Percentiles rank a stretch among this genome's conserved stretches.
phyloP scores from a whole-genome alignment of 2,888 invertebrate genomes.

The Apamea crenata region DNA sequence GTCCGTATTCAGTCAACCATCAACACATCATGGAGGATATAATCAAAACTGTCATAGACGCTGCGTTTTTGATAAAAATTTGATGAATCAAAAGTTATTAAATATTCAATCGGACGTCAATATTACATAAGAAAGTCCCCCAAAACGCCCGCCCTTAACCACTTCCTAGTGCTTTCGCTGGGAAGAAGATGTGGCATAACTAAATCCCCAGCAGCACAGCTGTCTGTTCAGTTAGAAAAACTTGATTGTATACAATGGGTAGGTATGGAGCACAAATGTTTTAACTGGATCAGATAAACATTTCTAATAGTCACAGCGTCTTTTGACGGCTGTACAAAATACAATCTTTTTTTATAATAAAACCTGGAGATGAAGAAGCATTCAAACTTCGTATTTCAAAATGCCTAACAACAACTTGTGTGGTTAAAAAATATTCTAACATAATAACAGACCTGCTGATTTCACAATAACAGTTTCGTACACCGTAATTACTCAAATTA shows the following conservation, averaged over 20 bases:
- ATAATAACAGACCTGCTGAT: constrained; percentile 42
- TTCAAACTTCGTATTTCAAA: not conserved
- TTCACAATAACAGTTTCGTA: constrained; percentile 44
- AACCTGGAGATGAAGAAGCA: not conserved
- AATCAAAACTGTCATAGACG: not conserved
- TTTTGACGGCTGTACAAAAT: constrained; percentile 4
- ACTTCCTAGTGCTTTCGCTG: not conserved
- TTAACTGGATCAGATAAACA: not conserved
- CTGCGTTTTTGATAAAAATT: not conserved
- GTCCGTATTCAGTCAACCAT: not conserved
- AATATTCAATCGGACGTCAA: too few relatives aligned
- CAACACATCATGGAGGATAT: not conserved
- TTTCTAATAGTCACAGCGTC: not conserved
- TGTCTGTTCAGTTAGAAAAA: not conserved
- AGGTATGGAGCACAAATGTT: not conserved
- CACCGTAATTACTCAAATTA: constrained; percentile 62
- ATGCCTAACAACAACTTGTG: constrained; percentile 17
- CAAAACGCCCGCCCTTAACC: not conserved
- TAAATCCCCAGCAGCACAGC: not conserved
- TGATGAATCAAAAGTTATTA: not conserved
- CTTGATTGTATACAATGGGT: not conserved
- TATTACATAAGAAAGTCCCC: not conserved
- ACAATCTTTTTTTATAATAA: not conserved
- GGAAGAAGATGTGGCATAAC: not conserved
- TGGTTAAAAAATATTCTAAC: constrained; percentile 33